Evolutionary conservation across 2,797 vertebrate genomes (phyloP).

Genomic region (Acestrorhynchus altus): DNA sequence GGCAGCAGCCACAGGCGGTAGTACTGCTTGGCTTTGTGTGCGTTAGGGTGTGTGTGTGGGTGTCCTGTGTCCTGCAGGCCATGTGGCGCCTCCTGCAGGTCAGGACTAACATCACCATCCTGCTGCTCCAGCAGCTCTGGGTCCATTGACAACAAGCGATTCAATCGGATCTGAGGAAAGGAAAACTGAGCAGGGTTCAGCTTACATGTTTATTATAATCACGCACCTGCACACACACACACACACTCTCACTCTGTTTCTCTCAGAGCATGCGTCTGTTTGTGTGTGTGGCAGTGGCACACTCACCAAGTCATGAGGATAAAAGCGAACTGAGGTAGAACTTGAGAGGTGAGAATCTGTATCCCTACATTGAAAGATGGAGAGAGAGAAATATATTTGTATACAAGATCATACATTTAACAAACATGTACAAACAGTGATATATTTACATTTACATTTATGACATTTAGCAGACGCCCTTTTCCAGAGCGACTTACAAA

Average conservation of each 20-base stretch:
- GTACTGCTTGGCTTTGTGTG: conserved; percentile 91
- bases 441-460: too few relatives aligned
- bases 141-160: conserved; percentile 94
- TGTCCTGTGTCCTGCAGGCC: conserved; percentile 78
- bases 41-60: conserved; percentile 46
- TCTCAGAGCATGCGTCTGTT: neutral
- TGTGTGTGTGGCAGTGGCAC: conserved; percentile 59
- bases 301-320: conserved; percentile 99
- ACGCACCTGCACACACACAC: conserved; percentile 17
- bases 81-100: conserved; percentile 89
- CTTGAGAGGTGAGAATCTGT: conserved; percentile 99
- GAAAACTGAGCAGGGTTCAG: conserved; percentile 84
- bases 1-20: conserved; percentile 97
- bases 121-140: conserved; percentile 95
- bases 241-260: conserved; percentile 25
- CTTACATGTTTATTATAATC: too few relatives aligned
- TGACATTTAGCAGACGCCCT: too few relatives aligned
- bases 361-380: conserved; percentile 85
- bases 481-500: too few relatives aligned
- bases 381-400: conserved; percentile 44
- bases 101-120: conserved; percentile 93
- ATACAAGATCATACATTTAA: too few relatives aligned
- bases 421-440: too few relatives aligned
- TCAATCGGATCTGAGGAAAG: conserved; percentile 95
- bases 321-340: conserved; percentile 99